Base-by-base conservation (phyloP, 2,888 invertebrate species). In the Aleiodes leptofemur region DNA sequence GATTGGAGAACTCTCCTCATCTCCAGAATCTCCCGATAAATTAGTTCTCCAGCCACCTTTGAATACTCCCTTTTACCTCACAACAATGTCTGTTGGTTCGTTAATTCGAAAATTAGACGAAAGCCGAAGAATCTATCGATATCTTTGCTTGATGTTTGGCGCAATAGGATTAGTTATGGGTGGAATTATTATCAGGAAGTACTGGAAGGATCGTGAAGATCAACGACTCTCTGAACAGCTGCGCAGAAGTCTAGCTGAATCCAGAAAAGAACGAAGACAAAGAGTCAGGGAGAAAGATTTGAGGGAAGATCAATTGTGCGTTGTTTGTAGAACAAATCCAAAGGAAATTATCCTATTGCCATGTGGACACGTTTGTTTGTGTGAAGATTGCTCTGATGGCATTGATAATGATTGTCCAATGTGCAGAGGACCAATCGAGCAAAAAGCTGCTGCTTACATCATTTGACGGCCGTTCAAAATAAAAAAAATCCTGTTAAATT, bases 331-430 rank as follows among this genome's bases (percentile, higher is more conserved):
- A 51, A 93, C 92, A 74, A 96, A 96, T 90, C 96, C 96, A 0
- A 94, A 96, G 83, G 96, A 97, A 93, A 94, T 96, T 55, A 95
- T 97, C 82, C 90, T 97, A 72, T 89, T 97, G 77, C 96, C 97
- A 0, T 97, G 97, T 89, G 97, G 97, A 0, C 97, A 97, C 88
- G 95, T 97, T 6, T 97, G 97, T 84, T 90, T 97, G 38, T 97
- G 97, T 86, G 95, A 95, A 87, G 96, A 97, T 87, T 97, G 97
- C 87, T 88, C 91, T 1, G 93, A 94, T 78, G 93, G 93, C 84
- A 94, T 97, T 75, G 90, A 90, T 14, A 91, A 92, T 76, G 89
- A 89, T 69, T 97, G 97, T 84, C 97, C 97, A 0, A 92, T 97
- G 43, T 97, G 97, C 89, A 91, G 97, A 80, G 91, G 92, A 80